These are phyloP conservation scores for Gymnosoma rotundatum DNA, from an alignment of 2,888 invertebrate species.

Conservation along the genomic window DNA sequence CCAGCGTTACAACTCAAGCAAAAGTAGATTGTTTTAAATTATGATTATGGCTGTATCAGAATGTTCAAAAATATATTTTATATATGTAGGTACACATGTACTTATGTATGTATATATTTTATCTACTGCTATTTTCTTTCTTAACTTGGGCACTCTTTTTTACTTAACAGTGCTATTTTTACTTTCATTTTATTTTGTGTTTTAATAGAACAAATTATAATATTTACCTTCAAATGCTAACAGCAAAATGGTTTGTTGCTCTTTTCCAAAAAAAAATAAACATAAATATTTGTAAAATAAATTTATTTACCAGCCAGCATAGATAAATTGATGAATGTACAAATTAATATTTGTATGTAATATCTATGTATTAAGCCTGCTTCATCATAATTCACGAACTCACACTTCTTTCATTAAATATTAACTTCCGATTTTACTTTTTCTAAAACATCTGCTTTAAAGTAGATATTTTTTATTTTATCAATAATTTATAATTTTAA, in stretches of 20 bases:
- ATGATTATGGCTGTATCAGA: slow-evolving; percentile 3
- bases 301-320: slow-evolving; percentile 5
- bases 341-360: too few species aligned
- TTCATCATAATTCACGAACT: background rate
- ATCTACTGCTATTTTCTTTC: too few species aligned
- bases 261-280: too few species aligned
- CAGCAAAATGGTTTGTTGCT: background rate
- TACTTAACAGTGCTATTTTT: background rate
- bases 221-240: background rate
- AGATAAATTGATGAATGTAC: background rate
- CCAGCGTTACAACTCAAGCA: background rate
- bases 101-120: too few species aligned
- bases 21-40: slow-evolving; percentile 13
- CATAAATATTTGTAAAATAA: too few species aligned
- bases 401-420: background rate
- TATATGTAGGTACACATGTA: too few species aligned
- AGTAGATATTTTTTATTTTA: background rate
- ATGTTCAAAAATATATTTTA: background rate
- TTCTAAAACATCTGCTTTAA: slow-evolving; percentile 8
- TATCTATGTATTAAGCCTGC: background rate
- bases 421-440: background rate
- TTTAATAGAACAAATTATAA: background rate
- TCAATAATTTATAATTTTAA: too few species aligned
- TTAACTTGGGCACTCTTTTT: too few species aligned
- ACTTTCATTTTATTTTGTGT: background rate